Base-by-base conservation (phyloP, 2,113 vertebrate species). In the Chlorocebus sabaeus region DNA sequence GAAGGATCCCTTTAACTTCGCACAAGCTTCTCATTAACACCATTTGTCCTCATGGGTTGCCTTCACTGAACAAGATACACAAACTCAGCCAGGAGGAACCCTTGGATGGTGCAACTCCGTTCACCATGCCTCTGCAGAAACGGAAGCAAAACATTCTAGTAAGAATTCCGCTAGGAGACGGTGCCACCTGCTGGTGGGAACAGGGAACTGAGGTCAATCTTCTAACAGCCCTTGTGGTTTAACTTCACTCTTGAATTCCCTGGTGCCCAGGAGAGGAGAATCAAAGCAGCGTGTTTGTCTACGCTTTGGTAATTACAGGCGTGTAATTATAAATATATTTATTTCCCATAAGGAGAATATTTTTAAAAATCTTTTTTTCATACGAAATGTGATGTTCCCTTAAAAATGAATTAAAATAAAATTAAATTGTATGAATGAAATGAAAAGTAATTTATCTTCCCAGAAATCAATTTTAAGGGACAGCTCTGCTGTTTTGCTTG, bases 121-220 rank as follows among this genome's bases (percentile, higher is more conserved):
- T 12, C 18, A 14, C 7, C 0, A 2, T 1, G 12, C 7, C 48
- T 84, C 48, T 32, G 6, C 0, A 30, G 38, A 18, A 35, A n/a
- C 0, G 0, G 55, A 90, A 59, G 40, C 27, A 8, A 6, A 22
- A 30, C 8, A 0, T 17, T 27, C 52, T 4, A n/a, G 38, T 0
- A 35, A 73, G 35, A 55, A 23, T 40, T 80, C 70, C 8, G 5
- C 61, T 5, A 59, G 40, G 35, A 6, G 18, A 61, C 13, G 13
- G 23, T 45, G 76, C 95, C 95, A 81, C 81, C 96, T 97, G 76
- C 88, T 96, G 96, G 87, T 73, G 20, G 70, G 20, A 70, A 45
- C 14, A 2, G 22, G 78, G 52, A 95, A 79, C 16, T 35, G 84
- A 43, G 2, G 2, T 20, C 48, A 9, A 1, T 30, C 30, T 57